A percentile compares a stretch with the other conserved stretches of the same genome.
phyloP scores from a whole-genome alignment of 2,888 invertebrate genomes.

The Tetrapedia diversipes region DNA sequence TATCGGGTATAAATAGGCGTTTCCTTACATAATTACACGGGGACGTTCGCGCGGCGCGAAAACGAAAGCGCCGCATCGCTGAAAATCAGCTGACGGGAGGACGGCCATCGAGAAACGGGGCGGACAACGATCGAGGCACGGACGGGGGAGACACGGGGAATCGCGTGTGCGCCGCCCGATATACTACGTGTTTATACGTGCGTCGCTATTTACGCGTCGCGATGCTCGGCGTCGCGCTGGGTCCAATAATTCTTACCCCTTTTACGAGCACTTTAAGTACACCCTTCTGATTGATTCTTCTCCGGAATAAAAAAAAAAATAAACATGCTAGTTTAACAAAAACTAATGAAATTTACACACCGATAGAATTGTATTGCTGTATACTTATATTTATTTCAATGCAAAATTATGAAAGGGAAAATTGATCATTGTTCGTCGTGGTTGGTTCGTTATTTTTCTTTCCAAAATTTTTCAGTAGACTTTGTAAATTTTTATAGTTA shows the following conservation, averaged over 20 bases:
- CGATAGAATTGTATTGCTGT: too few relatives aligned
- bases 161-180: conserved; percentile 65
- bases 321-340: too few relatives aligned
- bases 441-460: too few relatives aligned
- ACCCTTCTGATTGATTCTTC: not conserved
- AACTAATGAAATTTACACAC: too few relatives aligned
- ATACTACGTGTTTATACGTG: conserved; percentile 13
- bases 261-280: not conserved
- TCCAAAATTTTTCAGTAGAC: too few relatives aligned
- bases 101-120: conserved; percentile 54
- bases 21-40: conserved; percentile 55
- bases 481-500: too few relatives aligned
- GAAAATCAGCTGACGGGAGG: conserved; percentile 71
- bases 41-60: conserved; percentile 39
- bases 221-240: not conserved
- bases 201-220: conserved; percentile 26
- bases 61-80: conserved; percentile 66
- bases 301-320: too few relatives aligned
- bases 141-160: conserved; percentile 67
- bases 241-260: not conserved
- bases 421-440: too few relatives aligned
- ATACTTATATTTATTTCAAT: too few relatives aligned
- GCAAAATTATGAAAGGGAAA: too few relatives aligned
- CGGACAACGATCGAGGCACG: conserved; percentile 30
- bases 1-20: conserved; percentile 54